Base-by-base conservation (phyloP, 2,888 invertebrate species). In the Patella ulyssiponensis region DNA sequence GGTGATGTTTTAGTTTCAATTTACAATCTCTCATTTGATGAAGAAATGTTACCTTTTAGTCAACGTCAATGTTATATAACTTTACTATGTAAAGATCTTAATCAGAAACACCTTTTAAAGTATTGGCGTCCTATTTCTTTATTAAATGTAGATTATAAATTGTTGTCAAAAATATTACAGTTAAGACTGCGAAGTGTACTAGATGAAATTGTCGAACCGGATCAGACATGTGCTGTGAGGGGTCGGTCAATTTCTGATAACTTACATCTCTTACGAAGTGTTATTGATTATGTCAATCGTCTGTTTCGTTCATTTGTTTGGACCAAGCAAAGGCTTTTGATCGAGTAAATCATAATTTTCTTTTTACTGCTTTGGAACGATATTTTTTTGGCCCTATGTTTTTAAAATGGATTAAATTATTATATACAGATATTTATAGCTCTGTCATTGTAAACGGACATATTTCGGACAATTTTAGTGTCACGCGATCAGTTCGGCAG, bases 321-420 rank as follows among this genome's bases (percentile, higher is more conserved):
- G 85, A 86, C 70, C 86, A 85, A 75, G 83, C 81, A 70, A 86
- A 85, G 64, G 84, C 84, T 2, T 85, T 85, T 64, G 84, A 85
- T 73, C 72, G 84, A 69, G 84, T 85, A 12, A 79, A 78, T 51
- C 80, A 82, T 71, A 75, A 79, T 20, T 85, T 79, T 78, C 23
- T 86, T 33, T 82, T 80, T 77, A 72, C 80, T 71, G 73, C 77
- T 15, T 73, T 86, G 56, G 9, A 75, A 15, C 51, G 76, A 9
- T 86, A 81, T 77, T 82, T 82, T n/a, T 84, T 86, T 82, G 75
- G 80, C 23, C 54, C 77, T 52, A 51, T 74, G 64, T 81, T 85
- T 51, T 79, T 83, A 51, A 52, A 81, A 5, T 83, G 83, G 82
- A 80, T 85, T 33, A 76, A 78, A 64, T 78, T 85, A 33, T 74